A percentile compares a stretch with the other conserved stretches of the same genome.
Conservation (phyloP, 2,113 vertebrate genomes). For the Hemibates koningsi region DNA sequence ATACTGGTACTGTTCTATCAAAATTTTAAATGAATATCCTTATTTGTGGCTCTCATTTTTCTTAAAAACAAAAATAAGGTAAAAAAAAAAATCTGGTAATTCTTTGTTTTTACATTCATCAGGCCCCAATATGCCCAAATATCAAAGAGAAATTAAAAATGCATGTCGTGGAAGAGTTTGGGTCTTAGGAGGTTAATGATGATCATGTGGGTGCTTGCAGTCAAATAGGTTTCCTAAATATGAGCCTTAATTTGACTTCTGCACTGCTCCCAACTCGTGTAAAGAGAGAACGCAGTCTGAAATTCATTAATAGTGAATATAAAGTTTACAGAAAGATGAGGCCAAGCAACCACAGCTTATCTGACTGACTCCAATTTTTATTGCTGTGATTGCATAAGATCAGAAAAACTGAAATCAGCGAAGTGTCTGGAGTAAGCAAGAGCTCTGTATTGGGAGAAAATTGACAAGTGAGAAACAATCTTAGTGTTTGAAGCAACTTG, state of each 20-base stretch:
- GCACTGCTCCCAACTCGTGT: not conserved
- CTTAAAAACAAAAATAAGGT: too few relatives aligned
- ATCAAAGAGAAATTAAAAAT: too few relatives aligned
- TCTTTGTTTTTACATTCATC: too few relatives aligned
- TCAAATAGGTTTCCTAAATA: not conserved
- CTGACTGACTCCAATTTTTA: not conserved
- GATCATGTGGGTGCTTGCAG: not conserved
- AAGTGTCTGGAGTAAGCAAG: not conserved
- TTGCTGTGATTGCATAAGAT: not conserved
- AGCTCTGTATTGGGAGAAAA: not conserved
- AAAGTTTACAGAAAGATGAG: not conserved
- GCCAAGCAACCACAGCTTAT: not conserved
- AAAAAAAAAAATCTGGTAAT: too few relatives aligned
- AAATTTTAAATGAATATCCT: too few relatives aligned
- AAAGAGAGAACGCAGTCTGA: not conserved
- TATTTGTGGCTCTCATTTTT: too few relatives aligned
- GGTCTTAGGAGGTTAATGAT: too few relatives aligned
- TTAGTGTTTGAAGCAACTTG: not conserved
- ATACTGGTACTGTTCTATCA: too few relatives aligned
- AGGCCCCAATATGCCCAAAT: too few relatives aligned
- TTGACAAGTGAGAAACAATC: not conserved
- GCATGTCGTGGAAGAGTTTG: too few relatives aligned
- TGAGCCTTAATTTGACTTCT: not conserved
- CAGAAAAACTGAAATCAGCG: not conserved
- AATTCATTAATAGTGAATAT: not conserved